Base-by-base conservation (phyloP, 1,140 invertebrate genomes). In the Camponotus floridanus region DNA sequence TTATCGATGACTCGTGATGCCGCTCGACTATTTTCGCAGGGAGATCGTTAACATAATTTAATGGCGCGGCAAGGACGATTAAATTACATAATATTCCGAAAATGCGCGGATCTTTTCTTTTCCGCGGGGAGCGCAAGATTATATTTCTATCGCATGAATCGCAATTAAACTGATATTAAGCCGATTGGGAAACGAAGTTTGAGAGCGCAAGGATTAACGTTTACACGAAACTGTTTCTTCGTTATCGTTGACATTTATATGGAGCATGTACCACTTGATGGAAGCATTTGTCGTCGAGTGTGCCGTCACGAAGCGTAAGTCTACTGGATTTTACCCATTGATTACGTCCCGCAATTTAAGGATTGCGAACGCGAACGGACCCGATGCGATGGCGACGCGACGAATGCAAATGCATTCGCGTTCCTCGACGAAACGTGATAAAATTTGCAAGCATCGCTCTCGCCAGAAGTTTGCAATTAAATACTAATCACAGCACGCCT, bases 261-360 rank as follows among this genome's bases (percentile, higher is more conserved):
- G n/a, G 33, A 59, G n/a, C 33, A 15, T 65, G 11, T 45, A 42
- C 21, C 18, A 15, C 8, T 31, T 45, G 11, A 39, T 26, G 64
- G 21, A 70, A 80, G 64, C 68, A n/a, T 39, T 55, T 13, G 48
- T 48, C 13, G 45, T 33, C 57, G 71, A 81, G 71, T 33, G 51
- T 8, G 79, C 36, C 36, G 42, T 51, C 15, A 48, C 13, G 79
- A 81, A 73, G 73, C 79, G 55, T 73, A 42, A 39, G 79, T 73
- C 39, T 74, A 68, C 64, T n/a, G 39, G 68, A 83, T 83, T 83
- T 68, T 74, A 83, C 36, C 68, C 68, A 83, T 83, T 83, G 79
- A 83, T 83, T 83, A 62, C 79, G 74, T 83, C 74, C 39, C 79
- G 79, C 79, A 74, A 83, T 83, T 83, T 83, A 83, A 83, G 79